Conservation (phyloP, 1,140 invertebrate genomes). For the Riptortus pedestris region DNA sequence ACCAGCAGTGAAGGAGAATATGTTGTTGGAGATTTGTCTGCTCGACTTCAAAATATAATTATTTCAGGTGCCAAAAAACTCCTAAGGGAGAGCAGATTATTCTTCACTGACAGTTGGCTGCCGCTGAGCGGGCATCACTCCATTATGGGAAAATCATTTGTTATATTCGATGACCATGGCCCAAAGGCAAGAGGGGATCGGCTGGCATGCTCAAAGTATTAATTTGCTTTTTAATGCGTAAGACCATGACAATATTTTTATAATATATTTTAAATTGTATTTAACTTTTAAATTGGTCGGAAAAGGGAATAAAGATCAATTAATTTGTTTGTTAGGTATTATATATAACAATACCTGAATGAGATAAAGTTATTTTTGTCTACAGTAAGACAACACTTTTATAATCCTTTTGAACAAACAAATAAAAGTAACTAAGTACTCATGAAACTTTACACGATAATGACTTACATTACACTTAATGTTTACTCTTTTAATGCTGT, state of each 20-base stretch:
- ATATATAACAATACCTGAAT: too few species aligned
- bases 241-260: too few species aligned
- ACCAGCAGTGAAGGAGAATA: background rate
- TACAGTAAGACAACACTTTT: too few species aligned
- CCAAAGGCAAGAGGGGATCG: slow-evolving; percentile 75
- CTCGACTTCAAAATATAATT: slow-evolving; percentile 52
- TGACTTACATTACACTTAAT: too few species aligned
- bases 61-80: slow-evolving; percentile 61
- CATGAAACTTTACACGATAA: too few species aligned
- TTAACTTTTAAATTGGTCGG: too few species aligned
- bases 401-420: too few species aligned
- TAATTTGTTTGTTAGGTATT: background rate
- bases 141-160: slow-evolving; percentile 72
- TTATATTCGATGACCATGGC: slow-evolving; percentile 78
- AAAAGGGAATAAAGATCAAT: too few species aligned
- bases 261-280: too few species aligned
- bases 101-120: slow-evolving; percentile 68
- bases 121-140: slow-evolving; percentile 63
- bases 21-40: slow-evolving; percentile 42
- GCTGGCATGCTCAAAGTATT: slow-evolving; percentile 74
- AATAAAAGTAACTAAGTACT: too few species aligned
- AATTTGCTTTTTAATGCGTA: background rate
- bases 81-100: slow-evolving; percentile 50
- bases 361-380: too few species aligned
- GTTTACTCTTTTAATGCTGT: too few species aligned